A percentile compares a stretch with the other conserved stretches of the same genome.
Evolutionary conservation across 2,113 vertebrate genomes (phyloP).

Genomic region (Notarius lentiginosus): DNA sequence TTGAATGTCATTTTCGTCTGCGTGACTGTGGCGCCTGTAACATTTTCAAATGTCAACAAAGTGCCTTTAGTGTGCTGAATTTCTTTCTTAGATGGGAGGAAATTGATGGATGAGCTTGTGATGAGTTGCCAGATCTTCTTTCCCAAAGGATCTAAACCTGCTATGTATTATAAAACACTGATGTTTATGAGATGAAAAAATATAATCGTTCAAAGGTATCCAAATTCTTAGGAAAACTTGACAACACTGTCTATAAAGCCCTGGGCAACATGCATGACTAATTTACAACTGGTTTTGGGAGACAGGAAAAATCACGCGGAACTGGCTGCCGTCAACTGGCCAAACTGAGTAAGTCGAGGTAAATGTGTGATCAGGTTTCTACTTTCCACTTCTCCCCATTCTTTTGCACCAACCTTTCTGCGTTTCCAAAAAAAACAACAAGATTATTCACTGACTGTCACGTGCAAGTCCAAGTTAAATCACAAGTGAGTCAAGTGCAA

Average conservation of each 20-base stretch:
- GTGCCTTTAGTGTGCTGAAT: neutral
- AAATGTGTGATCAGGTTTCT: too few relatives aligned
- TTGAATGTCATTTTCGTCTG: neutral
- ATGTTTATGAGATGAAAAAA: neutral
- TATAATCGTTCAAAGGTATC: neutral
- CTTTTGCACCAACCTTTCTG: too few relatives aligned
- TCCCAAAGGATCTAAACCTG: neutral
- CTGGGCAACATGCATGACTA: neutral
- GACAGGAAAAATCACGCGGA: neutral
- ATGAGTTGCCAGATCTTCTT: neutral
- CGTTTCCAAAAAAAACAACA: neutral
- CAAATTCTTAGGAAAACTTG: neutral
- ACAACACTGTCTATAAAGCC: neutral
- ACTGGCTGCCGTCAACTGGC: too few relatives aligned
- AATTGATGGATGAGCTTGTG: neutral
- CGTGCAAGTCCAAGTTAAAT: neutral
- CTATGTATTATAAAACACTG: neutral
- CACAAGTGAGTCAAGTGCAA: neutral
- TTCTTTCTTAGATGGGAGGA: neutral
- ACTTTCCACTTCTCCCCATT: too few relatives aligned
- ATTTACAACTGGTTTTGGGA: neutral
- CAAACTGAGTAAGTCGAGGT: too few relatives aligned
- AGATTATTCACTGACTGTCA: neutral
- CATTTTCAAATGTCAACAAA: conserved; percentile 10
- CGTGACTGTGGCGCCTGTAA: neutral